Base-by-base conservation (phyloP, 1,140 invertebrate species). In the Ips typographus region DNA sequence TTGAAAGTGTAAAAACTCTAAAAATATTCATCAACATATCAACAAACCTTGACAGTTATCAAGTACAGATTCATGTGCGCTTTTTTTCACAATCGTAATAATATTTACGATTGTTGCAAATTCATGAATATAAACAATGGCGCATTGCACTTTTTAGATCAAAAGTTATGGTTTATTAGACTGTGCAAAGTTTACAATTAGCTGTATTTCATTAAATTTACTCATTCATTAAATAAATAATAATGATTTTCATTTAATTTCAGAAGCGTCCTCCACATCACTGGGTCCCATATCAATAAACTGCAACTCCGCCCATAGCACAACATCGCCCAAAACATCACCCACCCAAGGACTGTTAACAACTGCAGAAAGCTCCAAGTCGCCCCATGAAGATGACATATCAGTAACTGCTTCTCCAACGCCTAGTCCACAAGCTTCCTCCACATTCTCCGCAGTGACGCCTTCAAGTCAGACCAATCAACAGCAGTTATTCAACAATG, bases 391-490 rank as follows among this genome's bases (percentile, higher is more conserved):
- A 76, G 86, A 88, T 70, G 87, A 88, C 74, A 89, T 89, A 77
- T 89, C 88, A 53, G 88, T 89, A 59, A 89, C 87, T 1, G 88
- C 86, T 47, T 89, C 88, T 7, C 85, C 65, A 73, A 85, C 61
- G 76, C 85, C 67, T 80, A 86, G 79, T 80, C 85, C 51, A 78
- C 84, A 64, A 81, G 84, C 82, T 80, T 40, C 75, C 2, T 47
- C 77, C 60, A 71, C 79, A 1, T 82, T 84, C 72, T 74, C 82
- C 40, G 75, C 82, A 40, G 75, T 79, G 4, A 74, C 79, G n/a
- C 4, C 22, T 44, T 37, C 4, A 43, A 73, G 79, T 7, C 76
- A 81, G 41, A 77, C 81, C 2, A 77, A 70, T 57, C 77, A 76
- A 57, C 77, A 76, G 60, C 74, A 81, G 53, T 79, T 86, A 5